Evolutionary conservation across 1,140 invertebrate genomes (phyloP), one percentile per base, ranked within the genome.

Genomic region (Drosophila ficusphila): DNA sequence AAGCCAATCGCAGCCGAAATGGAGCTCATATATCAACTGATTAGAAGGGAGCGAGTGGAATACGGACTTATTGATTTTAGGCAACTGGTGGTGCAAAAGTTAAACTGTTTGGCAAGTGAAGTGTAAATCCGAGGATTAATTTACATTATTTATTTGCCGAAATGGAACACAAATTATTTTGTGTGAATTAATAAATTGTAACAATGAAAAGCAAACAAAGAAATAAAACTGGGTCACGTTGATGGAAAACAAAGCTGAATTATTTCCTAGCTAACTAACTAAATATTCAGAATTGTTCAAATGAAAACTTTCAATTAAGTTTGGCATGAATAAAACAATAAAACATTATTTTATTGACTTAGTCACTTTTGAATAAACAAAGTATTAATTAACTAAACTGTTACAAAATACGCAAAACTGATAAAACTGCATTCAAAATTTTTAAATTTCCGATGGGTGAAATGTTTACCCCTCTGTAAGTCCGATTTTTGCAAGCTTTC

Each of bases 21-120:
- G 57, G 60, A 25, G 60, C 27, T 12, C 39, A 64, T 64, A 62
- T 62, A 64, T 65, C 64, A 68, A 52, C 11, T 33, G 36, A 68
- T 34, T 67, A 19, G 60, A 47, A 49, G 33, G 33, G 42, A 16
- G 14, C 9, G 25, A 19, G 12, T 8, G 7, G 7, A 3, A 16
- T 18, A 34, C 14, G 14, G 53, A 11, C 48, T 38, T 31, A 16
- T 60, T 56, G 49, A 60, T 56, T 38, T 38, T 36, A 38, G 49
- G 56, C 48, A 23, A 36, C 6, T 34, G 48, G 14, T n/a, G 6
- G 21, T 36, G 56, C 49, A 12, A 60, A 38, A 38, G 23, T 14
- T 54, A 14, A 60, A 54, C 54, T 12, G 29, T 27, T 60, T 27
- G 53, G 14, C 18, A 27, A 36, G 23, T 34, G 49, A 29, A 33